Conservation (phyloP, 2,113 vertebrate genomes). For the Sylvietta virens region DNA sequence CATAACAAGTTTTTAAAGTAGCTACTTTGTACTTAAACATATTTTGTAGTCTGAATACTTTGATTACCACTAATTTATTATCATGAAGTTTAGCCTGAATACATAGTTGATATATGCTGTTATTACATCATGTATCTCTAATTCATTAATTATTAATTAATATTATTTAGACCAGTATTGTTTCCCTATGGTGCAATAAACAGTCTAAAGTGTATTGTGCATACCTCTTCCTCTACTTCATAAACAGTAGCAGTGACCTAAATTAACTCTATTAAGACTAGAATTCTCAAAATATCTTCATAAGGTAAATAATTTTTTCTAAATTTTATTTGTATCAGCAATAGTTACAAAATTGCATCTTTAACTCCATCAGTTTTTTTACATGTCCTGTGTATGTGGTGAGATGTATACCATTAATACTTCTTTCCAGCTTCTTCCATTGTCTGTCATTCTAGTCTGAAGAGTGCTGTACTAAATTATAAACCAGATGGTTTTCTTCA, state of each 20-base stretch:
- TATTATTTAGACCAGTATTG: background rate
- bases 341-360: background rate
- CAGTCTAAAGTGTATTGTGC: background rate
- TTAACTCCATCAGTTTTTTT: background rate
- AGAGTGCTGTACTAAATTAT: background rate
- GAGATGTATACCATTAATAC: accelerated
- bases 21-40: background rate
- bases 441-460: background rate
- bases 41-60: background rate
- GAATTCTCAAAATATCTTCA: background rate
- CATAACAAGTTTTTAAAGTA: background rate
- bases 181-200: background rate
- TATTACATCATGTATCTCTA: background rate
- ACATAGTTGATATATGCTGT: background rate
- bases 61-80: background rate
- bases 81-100: background rate
- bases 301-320: background rate
- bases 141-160: background rate
- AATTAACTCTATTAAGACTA: background rate
- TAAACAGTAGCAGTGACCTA: background rate
- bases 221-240: background rate
- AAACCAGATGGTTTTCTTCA: background rate
- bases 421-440: background rate
- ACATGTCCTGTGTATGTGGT: accelerated
- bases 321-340: background rate